A percentile compares a stretch with the other conserved stretches of the same genome.
Conservation (phyloP, 30 jellyfish, hydroid and myxozoan species). For the Aurelia aurita region DNA sequence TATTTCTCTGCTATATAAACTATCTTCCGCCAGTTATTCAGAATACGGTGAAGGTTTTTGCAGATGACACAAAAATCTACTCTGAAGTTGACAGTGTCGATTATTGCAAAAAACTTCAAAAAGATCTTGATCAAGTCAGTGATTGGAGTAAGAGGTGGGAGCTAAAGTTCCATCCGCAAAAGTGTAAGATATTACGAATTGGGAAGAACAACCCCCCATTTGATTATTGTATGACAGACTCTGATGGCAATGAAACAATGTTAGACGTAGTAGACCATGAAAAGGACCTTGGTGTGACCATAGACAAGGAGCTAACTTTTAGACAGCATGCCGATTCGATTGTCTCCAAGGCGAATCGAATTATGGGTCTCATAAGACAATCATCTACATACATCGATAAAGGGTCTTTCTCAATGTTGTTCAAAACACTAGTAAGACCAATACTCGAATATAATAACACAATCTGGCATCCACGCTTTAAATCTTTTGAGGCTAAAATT, state of each 20-base stretch:
- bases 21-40: slow-evolving; percentile 42
- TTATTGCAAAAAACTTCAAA: slow-evolving; percentile 21
- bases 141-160: slow-evolving; percentile 48
- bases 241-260: no score
- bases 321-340: no score
- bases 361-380: no score
- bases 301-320: no score
- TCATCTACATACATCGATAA: no score
- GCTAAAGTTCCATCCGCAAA: slow-evolving; percentile 44
- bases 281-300: no score
- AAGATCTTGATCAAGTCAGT: slow-evolving; percentile 49
- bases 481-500: no score
- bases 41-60: slow-evolving; percentile 46
- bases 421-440: no score
- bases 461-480: no score
- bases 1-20: slow-evolving; percentile 43
- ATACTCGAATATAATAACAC: no score
- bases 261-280: slow-evolving; percentile 48
- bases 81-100: slow-evolving; percentile 39
- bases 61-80: slow-evolving; percentile 52
- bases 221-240: slow-evolving; percentile 43
- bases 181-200: slow-evolving; percentile 34
- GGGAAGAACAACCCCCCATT: slow-evolving; percentile 48
- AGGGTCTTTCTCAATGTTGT: no score
- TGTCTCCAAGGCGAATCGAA: no score